Base-by-base conservation (phyloP, 2,888 invertebrate species). In the Apodemia hepburni region DNA sequence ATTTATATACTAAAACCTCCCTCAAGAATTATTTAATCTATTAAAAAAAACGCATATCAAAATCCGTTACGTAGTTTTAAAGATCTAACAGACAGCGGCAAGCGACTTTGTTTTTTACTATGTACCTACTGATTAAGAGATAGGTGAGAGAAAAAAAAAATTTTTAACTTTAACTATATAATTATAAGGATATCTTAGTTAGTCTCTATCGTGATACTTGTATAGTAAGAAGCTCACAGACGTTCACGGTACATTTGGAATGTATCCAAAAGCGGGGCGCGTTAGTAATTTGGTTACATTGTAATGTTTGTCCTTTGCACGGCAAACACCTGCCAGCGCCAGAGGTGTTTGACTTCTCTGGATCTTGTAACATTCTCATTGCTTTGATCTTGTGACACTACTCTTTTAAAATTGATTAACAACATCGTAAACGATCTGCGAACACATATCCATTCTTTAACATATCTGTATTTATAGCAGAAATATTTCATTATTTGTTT, bases 381-480 rank as follows among this genome's bases (percentile, higher is more conserved):
- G 17, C 47, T 47, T 47, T 47, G 47, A 47, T 47, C 47, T 17
- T 47, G 2, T 47, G 47, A 47, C 27, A 35, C 15, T 22, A 15
- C 22, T 15, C n/a, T 47, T 22, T 27, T 29, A 47, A 60, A 49
- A 47, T n/a, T 8, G 18, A 60, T 45, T 60, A n/a, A 47, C 4
- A 49, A 9, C 22, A 22, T 7, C 29, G 27, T 59, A 17, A 18
- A 11, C 38, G 27, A 22, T 60, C 11, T 27, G 29, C 42, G n/a
- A 45, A 45, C 15, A n/a, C 15, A 45, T 80, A 80, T 79, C 78
- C 76, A 82, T 77, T 76, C 79, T 79, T 82, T 84, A 80, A 78
- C 6, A 45, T 38, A 38, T 38, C 38, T 38, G 35, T 35, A 35
- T 9, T 35, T 2, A 11, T 11, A 35, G 22, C 35, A 29, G 29